Evolutionary conservation across 2,888 invertebrate species (phyloP).

Genomic region (Carabus problematicus): DNA sequence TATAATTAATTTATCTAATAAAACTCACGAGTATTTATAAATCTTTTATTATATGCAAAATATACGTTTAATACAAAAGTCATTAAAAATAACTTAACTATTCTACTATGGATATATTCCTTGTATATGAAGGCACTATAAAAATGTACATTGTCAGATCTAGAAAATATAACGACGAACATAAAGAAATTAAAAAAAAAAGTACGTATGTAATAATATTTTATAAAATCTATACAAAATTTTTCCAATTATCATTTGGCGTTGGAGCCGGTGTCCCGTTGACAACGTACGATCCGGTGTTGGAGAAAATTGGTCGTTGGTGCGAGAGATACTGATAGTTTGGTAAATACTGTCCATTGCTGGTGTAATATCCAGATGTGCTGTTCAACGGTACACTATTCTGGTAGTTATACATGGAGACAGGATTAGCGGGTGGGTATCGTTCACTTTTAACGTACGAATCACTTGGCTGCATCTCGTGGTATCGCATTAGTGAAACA

Average conservation of each 20-base stretch:
- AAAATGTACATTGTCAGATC: too few relatives aligned
- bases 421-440: constrained; percentile 46
- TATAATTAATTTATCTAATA: too few relatives aligned
- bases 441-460: constrained; percentile 54
- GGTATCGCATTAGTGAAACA: constrained; percentile 52
- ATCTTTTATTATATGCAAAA: too few relatives aligned
- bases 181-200: constrained; percentile 20
- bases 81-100: too few relatives aligned
- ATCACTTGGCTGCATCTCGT: constrained; percentile 55
- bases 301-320: constrained; percentile 44
- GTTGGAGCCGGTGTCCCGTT: constrained; percentile 10
- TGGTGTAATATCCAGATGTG: constrained; percentile 52
- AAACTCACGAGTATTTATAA: too few relatives aligned
- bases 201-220: constrained; percentile 17
- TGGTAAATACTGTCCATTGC: constrained; percentile 56
- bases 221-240: constrained; percentile 30
- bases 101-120: too few relatives aligned
- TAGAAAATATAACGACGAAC: not conserved
- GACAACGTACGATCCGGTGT: constrained; percentile 28
- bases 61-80: too few relatives aligned
- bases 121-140: too few relatives aligned
- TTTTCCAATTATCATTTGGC: constrained; percentile 27
- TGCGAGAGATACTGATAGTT: constrained; percentile 58
- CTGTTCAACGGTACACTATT: constrained; percentile 48
- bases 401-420: constrained; percentile 49